Evolutionary conservation across 2,113 vertebrate species (phyloP), one percentile per base, ranked within the genome.

Genomic region (Poecile atricapillus): DNA sequence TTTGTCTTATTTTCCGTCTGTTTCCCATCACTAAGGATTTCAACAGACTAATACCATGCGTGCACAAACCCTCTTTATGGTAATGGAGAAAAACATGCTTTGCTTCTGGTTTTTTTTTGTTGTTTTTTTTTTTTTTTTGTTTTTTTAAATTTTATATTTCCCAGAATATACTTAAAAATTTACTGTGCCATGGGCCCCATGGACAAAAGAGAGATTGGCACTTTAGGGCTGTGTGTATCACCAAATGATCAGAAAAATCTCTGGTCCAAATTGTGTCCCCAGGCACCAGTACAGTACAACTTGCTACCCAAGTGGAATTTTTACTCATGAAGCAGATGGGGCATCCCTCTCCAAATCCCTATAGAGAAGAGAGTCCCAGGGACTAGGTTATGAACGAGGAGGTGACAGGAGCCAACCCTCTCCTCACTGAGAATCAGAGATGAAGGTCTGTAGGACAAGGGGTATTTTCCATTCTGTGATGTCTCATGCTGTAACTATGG

Each of bases 1-100:
- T 98, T 98, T 98, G 97, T 97, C 96, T 98, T 97, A 96, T 97
- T 97, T 97, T 93, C 95, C 98, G 98, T 98, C 97, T 98, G 97
- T 97, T 98, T 98, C 97, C 90, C 95, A 98, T 98, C 96, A 97
- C 89, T 78, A 85, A 89, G 91, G 87, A 95, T 92, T 97, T 97
- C 97, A 97, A 97, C 95, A 97, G 96, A 89, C 86, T 93, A 93
- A 93, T 84, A 73, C 83, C 95, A 82, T 94, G 89, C 96, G 95
- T 94, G 95, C 96, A 97, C 93, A 92, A 91, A 82, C 91, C 93
- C 85, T 95, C 94, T 95, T 95, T 89, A 92, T 94, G 95, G 95
- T 97, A 96, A 96, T 97, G 95, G 95, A 97, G 94, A 97, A 97
- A 96, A 97, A 93, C 92, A 93, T 93, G 90, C 83, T 87, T 84